A percentile compares a stretch with the other conserved stretches of the same genome.
Conservation (phyloP, 2,797 vertebrate genomes). For the Megalops cyprinoides region DNA sequence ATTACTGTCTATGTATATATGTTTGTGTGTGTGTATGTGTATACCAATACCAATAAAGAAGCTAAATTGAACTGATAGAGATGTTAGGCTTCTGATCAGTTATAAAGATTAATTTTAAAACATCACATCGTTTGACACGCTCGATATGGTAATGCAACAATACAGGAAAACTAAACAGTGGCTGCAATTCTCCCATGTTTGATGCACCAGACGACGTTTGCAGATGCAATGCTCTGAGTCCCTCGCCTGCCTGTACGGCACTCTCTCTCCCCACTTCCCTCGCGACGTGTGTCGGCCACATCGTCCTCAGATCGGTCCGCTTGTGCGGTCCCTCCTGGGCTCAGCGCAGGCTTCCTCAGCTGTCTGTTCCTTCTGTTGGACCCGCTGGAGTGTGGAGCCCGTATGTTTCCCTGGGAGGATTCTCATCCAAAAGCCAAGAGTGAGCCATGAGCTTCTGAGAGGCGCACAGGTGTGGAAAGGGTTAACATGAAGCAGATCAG, state of each 20-base stretch:
- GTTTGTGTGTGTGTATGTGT: no score
- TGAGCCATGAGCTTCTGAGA: no score
- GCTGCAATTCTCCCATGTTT: neutral
- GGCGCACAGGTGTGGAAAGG: no score
- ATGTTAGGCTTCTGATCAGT: neutral
- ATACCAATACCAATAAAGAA: neutral
- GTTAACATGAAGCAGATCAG: neutral
- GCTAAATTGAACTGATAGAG: no score
- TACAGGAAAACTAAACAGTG: neutral
- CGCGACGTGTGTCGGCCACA: neutral
- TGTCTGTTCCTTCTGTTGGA: neutral
- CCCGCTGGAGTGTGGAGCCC: neutral
- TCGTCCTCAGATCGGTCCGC: neutral
- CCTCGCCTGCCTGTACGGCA: neutral
- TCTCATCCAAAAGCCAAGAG: no score
- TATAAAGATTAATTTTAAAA: conserved; percentile 7
- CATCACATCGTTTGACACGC: no score
- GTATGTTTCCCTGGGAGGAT: neutral
- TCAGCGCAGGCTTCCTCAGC: neutral
- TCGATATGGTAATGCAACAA: neutral
- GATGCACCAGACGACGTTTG: neutral
- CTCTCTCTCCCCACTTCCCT: neutral
- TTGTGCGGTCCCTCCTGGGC: neutral
- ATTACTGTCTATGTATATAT: no score
- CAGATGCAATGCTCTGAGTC: neutral